Conservation (phyloP, 2,113 vertebrate genomes). For the Petaurus breviceps region DNA sequence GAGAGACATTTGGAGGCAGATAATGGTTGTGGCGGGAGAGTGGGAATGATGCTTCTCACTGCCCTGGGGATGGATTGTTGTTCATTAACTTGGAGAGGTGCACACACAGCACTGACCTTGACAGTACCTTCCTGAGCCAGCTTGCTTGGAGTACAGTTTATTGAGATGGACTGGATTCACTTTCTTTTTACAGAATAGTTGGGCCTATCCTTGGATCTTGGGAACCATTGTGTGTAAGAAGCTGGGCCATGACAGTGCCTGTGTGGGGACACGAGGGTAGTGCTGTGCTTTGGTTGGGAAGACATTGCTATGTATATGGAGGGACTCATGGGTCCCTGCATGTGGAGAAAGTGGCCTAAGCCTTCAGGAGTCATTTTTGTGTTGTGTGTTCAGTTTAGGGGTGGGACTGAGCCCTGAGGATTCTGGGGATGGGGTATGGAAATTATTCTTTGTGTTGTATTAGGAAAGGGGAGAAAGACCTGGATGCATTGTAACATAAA, state of each 20-base stretch:
- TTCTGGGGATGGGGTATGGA: neutral
- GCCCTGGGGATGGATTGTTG: neutral
- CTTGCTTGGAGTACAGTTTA: neutral
- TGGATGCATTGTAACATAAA: neutral
- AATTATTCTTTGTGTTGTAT: neutral
- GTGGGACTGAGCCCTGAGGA: neutral
- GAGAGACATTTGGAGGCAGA: neutral
- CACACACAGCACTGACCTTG: neutral
- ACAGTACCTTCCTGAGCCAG: neutral
- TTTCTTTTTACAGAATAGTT: neutral
- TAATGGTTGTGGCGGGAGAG: neutral
- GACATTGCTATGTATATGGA: neutral
- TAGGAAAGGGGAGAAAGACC: neutral
- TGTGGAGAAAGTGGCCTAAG: neutral
- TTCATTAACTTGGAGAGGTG: neutral
- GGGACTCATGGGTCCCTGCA: neutral
- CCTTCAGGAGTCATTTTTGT: neutral
- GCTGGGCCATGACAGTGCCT: neutral
- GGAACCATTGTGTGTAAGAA: neutral
- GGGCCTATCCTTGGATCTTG: neutral
- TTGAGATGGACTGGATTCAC: neutral
- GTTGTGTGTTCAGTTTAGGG: neutral
- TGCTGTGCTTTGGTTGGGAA: neutral
- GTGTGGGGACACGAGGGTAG: neutral
- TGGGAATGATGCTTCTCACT: neutral